These are phyloP conservation scores for Zaprionus gabonicus DNA, from an alignment of 1,140 invertebrate genomes.

Conservation along the genomic window DNA sequence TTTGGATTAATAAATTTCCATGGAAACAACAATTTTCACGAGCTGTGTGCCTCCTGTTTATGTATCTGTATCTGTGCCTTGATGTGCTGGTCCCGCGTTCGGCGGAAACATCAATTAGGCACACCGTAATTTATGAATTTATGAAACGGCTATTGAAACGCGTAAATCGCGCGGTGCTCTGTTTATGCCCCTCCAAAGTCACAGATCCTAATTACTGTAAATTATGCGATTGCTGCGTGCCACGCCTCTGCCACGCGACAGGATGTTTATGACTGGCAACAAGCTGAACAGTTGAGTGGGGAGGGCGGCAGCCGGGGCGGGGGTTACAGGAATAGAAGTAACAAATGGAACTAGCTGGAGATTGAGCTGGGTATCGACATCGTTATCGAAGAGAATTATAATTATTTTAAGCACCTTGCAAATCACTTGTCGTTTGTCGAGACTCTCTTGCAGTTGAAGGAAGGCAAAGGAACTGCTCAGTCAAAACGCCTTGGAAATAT, in stretches of 20 bases:
- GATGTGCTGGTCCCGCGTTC: not conserved
- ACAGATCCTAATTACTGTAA: slow-evolving; percentile 57
- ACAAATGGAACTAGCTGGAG: slow-evolving; percentile 1
- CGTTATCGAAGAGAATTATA: not conserved
- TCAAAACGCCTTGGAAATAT: not conserved
- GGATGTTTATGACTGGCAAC: slow-evolving; percentile 62
- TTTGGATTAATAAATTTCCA: slow-evolving; percentile 74
- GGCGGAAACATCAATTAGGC: slow-evolving; percentile 74
- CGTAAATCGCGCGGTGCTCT: slow-evolving; percentile 45
- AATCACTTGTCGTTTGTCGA: slow-evolving; percentile 1
- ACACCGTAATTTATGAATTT: slow-evolving; percentile 62
- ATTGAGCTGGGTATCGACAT: slow-evolving; percentile 12
- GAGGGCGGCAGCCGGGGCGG: not conserved
- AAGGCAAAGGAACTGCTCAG: no score
- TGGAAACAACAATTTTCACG: slow-evolving; percentile 61
- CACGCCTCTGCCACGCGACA: slow-evolving; percentile 77
- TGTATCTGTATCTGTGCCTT: not conserved
- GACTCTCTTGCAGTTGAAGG: not conserved
- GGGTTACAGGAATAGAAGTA: not conserved
- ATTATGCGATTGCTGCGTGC: slow-evolving; percentile 42
- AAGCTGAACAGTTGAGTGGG: not conserved
- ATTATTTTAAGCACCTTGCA: not conserved
- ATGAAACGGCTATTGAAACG: slow-evolving; percentile 56
- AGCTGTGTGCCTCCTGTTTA: not conserved
- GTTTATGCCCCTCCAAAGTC: slow-evolving; percentile 19